phyloP scores from a whole-genome alignment of 2,888 invertebrate genomes.

The Homarus gammarus region DNA sequence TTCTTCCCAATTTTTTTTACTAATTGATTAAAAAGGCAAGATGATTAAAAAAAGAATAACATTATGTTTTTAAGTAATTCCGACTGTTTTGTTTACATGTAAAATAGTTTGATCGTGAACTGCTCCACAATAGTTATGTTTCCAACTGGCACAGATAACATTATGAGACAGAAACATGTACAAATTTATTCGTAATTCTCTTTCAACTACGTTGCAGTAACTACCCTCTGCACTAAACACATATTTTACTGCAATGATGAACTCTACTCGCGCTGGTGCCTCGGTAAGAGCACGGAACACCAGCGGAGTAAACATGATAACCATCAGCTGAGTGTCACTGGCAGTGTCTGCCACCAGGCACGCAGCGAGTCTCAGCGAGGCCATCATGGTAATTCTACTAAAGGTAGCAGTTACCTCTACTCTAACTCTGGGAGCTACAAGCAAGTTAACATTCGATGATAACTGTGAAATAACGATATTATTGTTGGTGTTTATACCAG shows the following conservation, averaged over 20 bases:
- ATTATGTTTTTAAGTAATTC: too few species aligned
- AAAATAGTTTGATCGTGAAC: too few species aligned
- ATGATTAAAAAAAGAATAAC: too few species aligned
- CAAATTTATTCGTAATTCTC: background rate
- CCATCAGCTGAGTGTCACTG: background rate
- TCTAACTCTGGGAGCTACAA: background rate
- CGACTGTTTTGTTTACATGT: too few species aligned
- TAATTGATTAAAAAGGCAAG: too few species aligned
- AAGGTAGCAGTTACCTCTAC: background rate
- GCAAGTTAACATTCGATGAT: background rate
- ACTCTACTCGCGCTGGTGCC: background rate
- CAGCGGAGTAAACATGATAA: background rate
- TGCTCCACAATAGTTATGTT: too few species aligned
- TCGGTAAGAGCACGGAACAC: background rate
- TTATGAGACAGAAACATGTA: background rate
- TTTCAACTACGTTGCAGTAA: background rate
- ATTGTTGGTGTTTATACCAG: background rate
- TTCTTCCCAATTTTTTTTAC: too few species aligned
- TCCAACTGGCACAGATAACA: too few species aligned
- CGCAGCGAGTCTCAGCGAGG: background rate
- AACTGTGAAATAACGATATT: background rate
- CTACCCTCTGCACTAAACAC: slow-evolving; percentile 7
- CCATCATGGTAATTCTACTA: background rate
- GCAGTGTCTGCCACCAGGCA: background rate
- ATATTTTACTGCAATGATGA: background rate